Evolutionary conservation across 2,113 vertebrate genomes (phyloP).

Genomic region (Heterotis niloticus): DNA sequence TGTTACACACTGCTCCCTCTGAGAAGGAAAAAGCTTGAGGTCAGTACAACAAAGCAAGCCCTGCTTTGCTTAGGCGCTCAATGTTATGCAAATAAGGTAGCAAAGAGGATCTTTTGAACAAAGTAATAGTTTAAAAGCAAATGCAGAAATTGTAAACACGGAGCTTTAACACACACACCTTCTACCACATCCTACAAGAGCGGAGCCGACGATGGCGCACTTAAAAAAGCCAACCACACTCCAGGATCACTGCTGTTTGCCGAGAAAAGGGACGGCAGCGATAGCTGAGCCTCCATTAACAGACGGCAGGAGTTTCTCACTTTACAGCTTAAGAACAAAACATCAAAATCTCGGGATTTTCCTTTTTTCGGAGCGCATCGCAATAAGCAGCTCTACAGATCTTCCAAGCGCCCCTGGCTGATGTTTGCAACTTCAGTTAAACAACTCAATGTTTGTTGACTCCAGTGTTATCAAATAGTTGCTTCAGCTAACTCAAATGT

Average conservation of each 20-base stretch:
- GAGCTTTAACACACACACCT: background rate
- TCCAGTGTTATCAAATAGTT: constrained; percentile 3
- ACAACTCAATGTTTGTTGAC: constrained; percentile 1
- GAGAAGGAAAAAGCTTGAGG: too few relatives aligned
- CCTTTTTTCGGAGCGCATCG: background rate
- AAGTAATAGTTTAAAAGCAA: background rate
- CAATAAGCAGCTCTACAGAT: too few relatives aligned
- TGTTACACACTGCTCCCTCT: too few relatives aligned
- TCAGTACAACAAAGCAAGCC: too few relatives aligned
- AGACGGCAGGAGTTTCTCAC: background rate
- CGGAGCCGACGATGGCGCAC: background rate
- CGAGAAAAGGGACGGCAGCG: background rate
- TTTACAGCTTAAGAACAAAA: background rate
- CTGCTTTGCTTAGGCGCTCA: background rate
- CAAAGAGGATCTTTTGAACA: background rate
- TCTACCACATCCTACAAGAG: background rate
- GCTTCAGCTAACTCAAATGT: constrained; percentile 4
- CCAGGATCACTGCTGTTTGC: background rate
- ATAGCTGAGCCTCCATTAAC: background rate
- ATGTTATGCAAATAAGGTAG: background rate
- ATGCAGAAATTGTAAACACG: background rate
- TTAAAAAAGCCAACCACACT: background rate
- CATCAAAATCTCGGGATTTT: constrained; percentile 1
- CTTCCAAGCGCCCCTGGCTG: constrained; percentile 6
- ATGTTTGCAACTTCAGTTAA: constrained; percentile 7